These are phyloP conservation scores for Rhopalosiphum nymphaeae DNA, from an alignment of 2,888 invertebrate species.

Conservation along the genomic window DNA sequence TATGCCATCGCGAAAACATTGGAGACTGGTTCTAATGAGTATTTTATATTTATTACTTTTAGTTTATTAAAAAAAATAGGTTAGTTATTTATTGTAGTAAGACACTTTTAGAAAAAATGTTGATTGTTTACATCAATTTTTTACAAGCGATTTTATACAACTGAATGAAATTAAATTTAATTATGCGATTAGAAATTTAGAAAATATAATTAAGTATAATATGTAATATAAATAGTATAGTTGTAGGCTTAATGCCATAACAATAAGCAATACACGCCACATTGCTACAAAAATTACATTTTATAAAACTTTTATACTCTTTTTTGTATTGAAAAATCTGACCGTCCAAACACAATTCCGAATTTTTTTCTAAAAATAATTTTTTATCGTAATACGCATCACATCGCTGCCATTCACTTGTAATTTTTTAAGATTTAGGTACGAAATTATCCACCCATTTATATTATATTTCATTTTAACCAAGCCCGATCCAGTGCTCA, in stretches of 20 bases:
- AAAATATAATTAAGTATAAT: neutral
- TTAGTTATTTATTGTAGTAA: conserved; percentile 61
- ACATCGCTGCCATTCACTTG: conserved; percentile 45
- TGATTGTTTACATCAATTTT: conserved; percentile 5
- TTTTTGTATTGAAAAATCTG: neutral
- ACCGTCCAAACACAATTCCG: conserved; percentile 18
- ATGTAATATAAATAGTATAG: neutral
- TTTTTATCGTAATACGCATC: neutral
- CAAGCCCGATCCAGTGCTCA: conserved; percentile 53
- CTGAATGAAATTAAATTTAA: neutral
- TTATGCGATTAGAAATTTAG: neutral
- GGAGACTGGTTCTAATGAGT: conserved; percentile 65
- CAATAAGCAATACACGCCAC: neutral
- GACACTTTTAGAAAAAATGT: neutral
- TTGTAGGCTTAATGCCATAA: neutral
- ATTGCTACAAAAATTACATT: neutral
- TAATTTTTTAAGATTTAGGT: conserved; percentile 26
- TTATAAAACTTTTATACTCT: conserved; percentile 25
- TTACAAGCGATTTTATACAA: conserved; percentile 1
- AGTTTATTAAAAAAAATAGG: conserved; percentile 58
- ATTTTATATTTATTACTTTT: conserved; percentile 65
- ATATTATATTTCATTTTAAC: conserved; percentile 34
- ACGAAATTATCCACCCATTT: neutral
- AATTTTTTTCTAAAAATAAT: neutral
- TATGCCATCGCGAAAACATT: conserved; percentile 65